Conservation (phyloP, 2,888 invertebrate species). For the Phragmatobia fuliginosa region DNA sequence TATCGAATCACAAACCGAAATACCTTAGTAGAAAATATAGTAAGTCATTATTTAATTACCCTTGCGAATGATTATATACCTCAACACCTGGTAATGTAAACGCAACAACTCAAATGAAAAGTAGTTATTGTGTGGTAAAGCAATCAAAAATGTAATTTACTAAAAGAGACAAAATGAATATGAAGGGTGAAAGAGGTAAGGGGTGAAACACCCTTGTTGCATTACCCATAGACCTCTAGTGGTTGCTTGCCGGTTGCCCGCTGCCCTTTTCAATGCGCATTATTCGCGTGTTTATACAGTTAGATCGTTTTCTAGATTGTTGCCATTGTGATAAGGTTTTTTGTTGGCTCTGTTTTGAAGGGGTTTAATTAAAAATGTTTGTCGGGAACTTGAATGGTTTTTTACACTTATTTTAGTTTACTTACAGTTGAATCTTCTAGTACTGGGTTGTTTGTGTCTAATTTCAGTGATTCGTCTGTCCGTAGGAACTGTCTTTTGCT, state of each 20-base stretch:
- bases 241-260: conserved; percentile 59
- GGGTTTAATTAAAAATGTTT: conserved; percentile 84
- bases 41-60: background rate
- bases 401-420: conserved; percentile 55
- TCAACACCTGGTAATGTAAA: conserved; percentile 28
- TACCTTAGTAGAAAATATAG: background rate
- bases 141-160: conserved; percentile 79
- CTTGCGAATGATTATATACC: background rate
- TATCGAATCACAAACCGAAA: background rate
- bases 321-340: conserved; percentile 83
- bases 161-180: conserved; percentile 54
- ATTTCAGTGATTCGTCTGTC: background rate
- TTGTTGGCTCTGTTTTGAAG: conserved; percentile 76
- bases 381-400: conserved; percentile 67
- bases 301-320: conserved; percentile 86
- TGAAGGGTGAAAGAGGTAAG: conserved; percentile 33
- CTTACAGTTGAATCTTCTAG: conserved; percentile 18
- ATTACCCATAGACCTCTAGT: conserved; percentile 59
- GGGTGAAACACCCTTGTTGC: conserved; percentile 59
- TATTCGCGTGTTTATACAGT: conserved; percentile 85
- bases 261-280: conserved; percentile 86
- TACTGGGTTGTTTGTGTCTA: background rate
- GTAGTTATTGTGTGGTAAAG: conserved; percentile 60
- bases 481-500: background rate
- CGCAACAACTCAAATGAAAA: conserved; percentile 36